Evolutionary conservation across 2,113 vertebrate genomes (phyloP).

Genomic region (Mobula hypostoma): DNA sequence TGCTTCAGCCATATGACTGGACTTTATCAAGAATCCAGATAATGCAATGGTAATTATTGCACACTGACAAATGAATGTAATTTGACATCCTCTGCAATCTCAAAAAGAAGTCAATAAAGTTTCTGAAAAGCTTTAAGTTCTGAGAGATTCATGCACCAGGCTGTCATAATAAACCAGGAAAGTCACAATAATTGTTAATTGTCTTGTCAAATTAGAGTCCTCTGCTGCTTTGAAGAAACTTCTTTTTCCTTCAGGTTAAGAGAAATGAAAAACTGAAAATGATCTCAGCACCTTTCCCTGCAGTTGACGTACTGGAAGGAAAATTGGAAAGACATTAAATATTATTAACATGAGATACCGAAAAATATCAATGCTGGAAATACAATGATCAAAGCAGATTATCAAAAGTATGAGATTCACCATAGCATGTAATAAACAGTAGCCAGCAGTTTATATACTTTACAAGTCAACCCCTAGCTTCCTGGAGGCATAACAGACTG

Average conservation of each 20-base stretch:
- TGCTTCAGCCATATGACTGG: neutral
- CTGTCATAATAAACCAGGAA: neutral
- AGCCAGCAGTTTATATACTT: neutral
- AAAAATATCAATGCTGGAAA: neutral
- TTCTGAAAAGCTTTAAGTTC: neutral
- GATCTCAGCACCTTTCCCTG: neutral
- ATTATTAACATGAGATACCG: neutral
- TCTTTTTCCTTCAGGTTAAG: neutral
- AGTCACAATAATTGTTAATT: neutral
- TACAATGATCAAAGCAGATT: neutral
- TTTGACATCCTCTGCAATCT: neutral
- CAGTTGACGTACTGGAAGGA: neutral
- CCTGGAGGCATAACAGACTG: too few relatives aligned
- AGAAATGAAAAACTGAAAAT: neutral
- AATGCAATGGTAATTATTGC: neutral
- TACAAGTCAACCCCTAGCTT: neutral
- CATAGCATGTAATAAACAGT: neutral
- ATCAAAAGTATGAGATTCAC: neutral
- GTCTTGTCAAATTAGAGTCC: neutral
- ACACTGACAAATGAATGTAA: neutral
- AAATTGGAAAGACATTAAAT: neutral
- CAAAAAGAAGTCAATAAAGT: neutral
- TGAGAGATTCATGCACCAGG: neutral
- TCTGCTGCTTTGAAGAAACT: neutral
- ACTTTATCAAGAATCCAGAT: neutral